These are phyloP conservation scores for Apoda limacodes DNA, from an alignment of 2,888 invertebrate species.

Conservation along the genomic window DNA sequence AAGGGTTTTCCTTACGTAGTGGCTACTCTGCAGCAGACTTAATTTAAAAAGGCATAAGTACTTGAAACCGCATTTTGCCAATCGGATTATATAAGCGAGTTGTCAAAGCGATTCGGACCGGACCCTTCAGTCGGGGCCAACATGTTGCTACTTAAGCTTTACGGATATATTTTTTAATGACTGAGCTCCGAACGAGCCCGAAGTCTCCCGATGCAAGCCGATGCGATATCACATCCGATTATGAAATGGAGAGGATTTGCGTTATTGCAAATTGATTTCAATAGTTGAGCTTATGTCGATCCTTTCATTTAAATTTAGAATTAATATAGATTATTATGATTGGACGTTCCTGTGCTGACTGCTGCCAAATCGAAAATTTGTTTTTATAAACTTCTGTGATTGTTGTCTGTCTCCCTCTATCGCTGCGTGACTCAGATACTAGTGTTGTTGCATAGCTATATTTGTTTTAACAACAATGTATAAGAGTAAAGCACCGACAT, in stretches of 20 bases:
- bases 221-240: constrained; percentile 29
- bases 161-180: constrained; percentile 61
- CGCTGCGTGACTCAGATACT: no score
- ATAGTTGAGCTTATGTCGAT: constrained; percentile 28
- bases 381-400: no score
- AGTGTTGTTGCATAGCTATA: no score
- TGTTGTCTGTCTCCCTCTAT: no score
- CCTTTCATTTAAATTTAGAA: constrained; percentile 32
- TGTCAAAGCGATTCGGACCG: not conserved
- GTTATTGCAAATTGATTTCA: constrained; percentile 34
- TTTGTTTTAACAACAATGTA: no score
- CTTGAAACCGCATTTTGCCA: constrained; percentile 24
- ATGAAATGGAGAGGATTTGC: constrained; percentile 37
- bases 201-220: constrained; percentile 3
- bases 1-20: no score
- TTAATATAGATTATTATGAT: constrained; percentile 37
- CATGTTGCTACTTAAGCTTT: no score
- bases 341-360: constrained; percentile 22
- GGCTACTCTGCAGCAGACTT: constrained; percentile 35
- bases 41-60: constrained; percentile 37
- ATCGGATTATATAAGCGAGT: constrained; percentile 6
- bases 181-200: constrained; percentile 20
- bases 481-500: no score
- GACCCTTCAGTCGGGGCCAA: no score
- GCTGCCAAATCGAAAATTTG: no score